Base-by-base conservation (phyloP, 2,888 invertebrate species). In the Plebejus argus region DNA sequence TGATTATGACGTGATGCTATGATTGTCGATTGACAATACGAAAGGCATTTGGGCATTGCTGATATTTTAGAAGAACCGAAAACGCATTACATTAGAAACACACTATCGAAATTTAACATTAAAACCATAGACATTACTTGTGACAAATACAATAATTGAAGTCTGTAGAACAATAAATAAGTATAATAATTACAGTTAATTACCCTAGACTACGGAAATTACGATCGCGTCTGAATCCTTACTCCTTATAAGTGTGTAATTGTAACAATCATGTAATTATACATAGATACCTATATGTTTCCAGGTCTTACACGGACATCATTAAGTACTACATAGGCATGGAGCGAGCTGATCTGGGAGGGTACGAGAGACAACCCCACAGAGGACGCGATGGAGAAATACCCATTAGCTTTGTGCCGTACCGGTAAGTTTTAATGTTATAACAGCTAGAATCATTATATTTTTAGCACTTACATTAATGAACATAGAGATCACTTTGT, bases 321-420 rank as follows among this genome's bases (percentile, higher is more conserved):
- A 81, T 96, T 56, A 93, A 95, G 58, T 96, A 96, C 84, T 96
- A 94, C 82, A 89, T 93, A 78, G 95, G 96, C 87, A 95, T 95
- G 0, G 96, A 96, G 84, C 91, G 87, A 79, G 93, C 95, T 61
- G 82, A 87, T 70, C 91, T 95, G 20, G 87, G 86, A 4, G 91
- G 95, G 0, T 88, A 91, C 79, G 94, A 94, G 80, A 89, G 93
- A 12, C 89, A 89, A 3, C 86, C 91, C 0, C 95, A 95, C 82
- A 96, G 96, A 88, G 95, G 93, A 78, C 93, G 90, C 10, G 94
- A 95, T 20, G 97, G 97, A 0, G 95, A 94, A 7, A 84, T 96
- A 70, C 95, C 92, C 76, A 95, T 96, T 0, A 95, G 96, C 85
- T 95, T 96, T 86, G 94, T 95, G 0, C 91, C 95, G 0, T 94